These are phyloP conservation scores for Ellobius talpinus DNA, from an alignment of 2,113 vertebrate genomes.

Conservation along the genomic window DNA sequence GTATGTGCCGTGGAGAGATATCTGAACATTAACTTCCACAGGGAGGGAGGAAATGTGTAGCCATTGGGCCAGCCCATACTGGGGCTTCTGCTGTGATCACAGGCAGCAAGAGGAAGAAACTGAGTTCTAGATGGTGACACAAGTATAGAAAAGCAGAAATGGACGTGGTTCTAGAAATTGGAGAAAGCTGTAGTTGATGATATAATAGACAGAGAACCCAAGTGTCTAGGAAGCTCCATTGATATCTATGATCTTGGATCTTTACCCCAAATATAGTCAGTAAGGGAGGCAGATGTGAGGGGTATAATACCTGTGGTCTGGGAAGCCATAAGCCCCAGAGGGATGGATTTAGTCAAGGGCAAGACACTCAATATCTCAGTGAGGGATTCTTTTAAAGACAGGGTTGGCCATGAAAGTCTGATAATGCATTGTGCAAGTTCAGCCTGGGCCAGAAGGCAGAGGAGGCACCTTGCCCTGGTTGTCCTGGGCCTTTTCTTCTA, in stretches of 20 bases:
- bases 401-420: accelerated
- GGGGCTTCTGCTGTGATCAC: neutral
- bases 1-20: accelerated
- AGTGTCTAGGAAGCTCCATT: neutral
- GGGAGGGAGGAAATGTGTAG: neutral
- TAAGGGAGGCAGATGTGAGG: neutral
- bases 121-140: neutral
- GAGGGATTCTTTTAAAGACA: neutral
- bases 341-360: neutral
- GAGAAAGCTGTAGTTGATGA: neutral
- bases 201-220: neutral
- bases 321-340: neutral
- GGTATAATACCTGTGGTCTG: accelerated
- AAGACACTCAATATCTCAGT: neutral
- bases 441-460: neutral
- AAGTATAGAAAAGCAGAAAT: neutral
- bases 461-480: accelerated
- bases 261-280: neutral
- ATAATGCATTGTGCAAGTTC: too few species aligned
- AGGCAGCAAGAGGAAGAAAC: neutral
- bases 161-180: neutral
- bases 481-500: neutral
- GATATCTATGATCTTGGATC: neutral
- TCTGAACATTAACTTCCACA: neutral
- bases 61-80: neutral